A percentile compares a stretch with the other conserved stretches of the same genome.
Conservation (phyloP, 2,888 invertebrate genomes). For the Tenthredo distinguenda region DNA sequence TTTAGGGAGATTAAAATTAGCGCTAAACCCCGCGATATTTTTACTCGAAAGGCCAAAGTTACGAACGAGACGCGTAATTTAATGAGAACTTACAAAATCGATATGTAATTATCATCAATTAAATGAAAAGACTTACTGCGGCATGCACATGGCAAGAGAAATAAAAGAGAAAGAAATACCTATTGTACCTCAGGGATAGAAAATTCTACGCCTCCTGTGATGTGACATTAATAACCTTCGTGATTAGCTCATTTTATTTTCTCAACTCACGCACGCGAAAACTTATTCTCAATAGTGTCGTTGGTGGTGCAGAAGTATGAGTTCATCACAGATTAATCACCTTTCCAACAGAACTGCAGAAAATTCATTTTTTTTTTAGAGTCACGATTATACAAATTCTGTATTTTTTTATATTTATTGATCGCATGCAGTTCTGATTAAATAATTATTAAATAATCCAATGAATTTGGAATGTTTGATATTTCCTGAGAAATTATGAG, state of each 20-base stretch:
- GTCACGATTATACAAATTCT: not conserved
- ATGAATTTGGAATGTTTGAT: not conserved
- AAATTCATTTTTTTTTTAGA: not conserved
- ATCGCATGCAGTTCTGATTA: not conserved
- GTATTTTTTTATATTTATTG: not conserved
- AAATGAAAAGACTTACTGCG: not conserved
- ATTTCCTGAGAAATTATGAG: not conserved
- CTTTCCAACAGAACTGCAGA: not conserved
- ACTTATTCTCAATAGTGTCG: not conserved
- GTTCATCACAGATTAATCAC: not conserved
- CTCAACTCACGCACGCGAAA: not conserved
- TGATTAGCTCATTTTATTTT: not conserved
- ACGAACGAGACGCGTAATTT: not conserved
- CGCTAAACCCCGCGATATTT: not conserved
- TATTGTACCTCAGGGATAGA: not conserved
- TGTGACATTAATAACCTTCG: conserved; percentile 20
- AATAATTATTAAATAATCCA: not conserved
- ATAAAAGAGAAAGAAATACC: not conserved
- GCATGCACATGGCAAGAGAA: not conserved
- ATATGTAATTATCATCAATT: conserved; percentile 14
- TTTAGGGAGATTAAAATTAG: not conserved
- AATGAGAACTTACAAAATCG: not conserved
- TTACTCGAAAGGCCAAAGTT: not conserved
- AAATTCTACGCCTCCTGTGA: not conserved
- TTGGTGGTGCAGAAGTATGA: not conserved